Base-by-base conservation (phyloP, 2,888 invertebrate species). In the Latheticus oryzae region DNA sequence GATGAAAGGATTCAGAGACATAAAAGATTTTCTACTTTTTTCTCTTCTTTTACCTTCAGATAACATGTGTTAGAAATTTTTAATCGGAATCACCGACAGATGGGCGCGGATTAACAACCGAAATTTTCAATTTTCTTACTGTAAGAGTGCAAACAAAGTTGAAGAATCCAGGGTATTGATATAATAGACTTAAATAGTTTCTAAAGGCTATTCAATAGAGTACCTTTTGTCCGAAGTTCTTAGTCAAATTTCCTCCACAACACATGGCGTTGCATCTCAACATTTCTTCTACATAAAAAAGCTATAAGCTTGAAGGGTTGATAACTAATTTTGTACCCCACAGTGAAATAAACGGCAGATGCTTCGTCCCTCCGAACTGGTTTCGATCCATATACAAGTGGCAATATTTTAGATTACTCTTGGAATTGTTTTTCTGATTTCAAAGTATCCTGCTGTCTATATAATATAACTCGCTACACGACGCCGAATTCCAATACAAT, bases 401-500 rank as follows among this genome's bases (percentile, higher is more conserved):
- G 53, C 48, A 55, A 55, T 48, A 55, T 57, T 58, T 58, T 16
- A 52, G 24, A 58, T 47, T 26, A 19, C 15, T n/a, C n/a, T 47
- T 54, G 26, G 58, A 33, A 58, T 57, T 57, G 57, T 57, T 57
- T 57, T 51, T 56, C 13, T 38, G 42, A 37, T 58, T 52, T 30
- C 15, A 2, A 37, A 19, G 51, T 38, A 23, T 52, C 58, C 58
- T 58, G 58, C 58, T 58, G 58, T 24, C 43, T 45, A 30, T 45
- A 52, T 17, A 38, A 45, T 58, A 58, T 52, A 38, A 32, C 58
- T 58, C 58, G 24, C 58, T 8, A 37, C 58, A 58, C 32, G 58
- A 58, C 38, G 30, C 38, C 58, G 12, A 26, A 58, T 58, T 58
- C 58, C 58, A 51, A 57, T 57, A 50, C 50, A 51, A 57, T 51